phyloP scores from a whole-genome alignment of 30 jellyfish, hydroid and myxozoan species.

The Turritopsis rubra region DNA sequence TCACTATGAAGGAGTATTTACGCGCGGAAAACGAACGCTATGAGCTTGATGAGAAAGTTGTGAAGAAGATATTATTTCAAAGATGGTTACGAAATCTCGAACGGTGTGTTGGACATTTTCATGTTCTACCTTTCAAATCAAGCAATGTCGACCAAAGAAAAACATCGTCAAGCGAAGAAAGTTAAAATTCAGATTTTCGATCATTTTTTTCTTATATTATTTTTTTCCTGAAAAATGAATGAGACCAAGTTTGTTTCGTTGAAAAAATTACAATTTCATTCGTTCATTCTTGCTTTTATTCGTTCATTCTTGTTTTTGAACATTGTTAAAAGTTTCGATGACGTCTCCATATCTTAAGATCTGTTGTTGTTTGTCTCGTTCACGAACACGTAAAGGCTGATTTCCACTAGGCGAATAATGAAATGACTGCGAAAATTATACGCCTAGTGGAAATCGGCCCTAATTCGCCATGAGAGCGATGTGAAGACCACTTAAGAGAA shows the following conservation, averaged over 20 bases:
- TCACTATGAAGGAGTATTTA: slow-evolving; percentile 24
- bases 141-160: neutral
- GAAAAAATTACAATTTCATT: neutral
- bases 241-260: neutral
- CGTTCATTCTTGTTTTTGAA: too few relatives aligned
- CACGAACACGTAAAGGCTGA: too few relatives aligned
- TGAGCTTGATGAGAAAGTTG: slow-evolving; percentile 9
- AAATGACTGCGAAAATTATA: too few relatives aligned
- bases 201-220: too few relatives aligned
- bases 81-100: slow-evolving; percentile 24
- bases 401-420: too few relatives aligned
- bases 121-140: neutral
- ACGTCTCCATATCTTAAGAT: too few relatives aligned
- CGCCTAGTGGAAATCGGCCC: too few relatives aligned
- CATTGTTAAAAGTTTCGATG: too few relatives aligned
- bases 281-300: too few relatives aligned
- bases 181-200: neutral
- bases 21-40: slow-evolving; percentile 21
- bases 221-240: neutral
- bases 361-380: too few relatives aligned
- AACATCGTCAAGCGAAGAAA: neutral
- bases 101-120: slow-evolving; percentile 21
- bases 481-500: too few relatives aligned
- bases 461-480: too few relatives aligned
- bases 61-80: slow-evolving; percentile 21